Evolutionary conservation across 2,797 vertebrate species (phyloP).

Genomic region (Chloroceryle amazona): DNA sequence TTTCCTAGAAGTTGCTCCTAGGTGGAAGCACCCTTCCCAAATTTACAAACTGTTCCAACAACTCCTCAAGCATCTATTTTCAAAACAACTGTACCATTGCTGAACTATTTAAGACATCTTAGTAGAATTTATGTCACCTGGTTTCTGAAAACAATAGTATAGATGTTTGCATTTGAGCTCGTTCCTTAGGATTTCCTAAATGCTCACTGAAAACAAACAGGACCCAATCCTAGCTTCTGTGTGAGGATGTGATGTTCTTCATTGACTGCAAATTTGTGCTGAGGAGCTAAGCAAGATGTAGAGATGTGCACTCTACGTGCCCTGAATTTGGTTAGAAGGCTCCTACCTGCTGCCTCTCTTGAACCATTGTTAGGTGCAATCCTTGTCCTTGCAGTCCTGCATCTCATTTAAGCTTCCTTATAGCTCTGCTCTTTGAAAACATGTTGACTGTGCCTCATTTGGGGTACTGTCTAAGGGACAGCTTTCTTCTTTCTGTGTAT

Average conservation of each 20-base stretch:
- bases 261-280: not conserved
- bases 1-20: not conserved
- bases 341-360: not conserved
- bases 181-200: not conserved
- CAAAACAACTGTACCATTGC: not conserved
- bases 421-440: not conserved
- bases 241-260: not conserved
- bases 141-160: not conserved
- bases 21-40: not conserved
- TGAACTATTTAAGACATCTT: not conserved
- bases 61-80: not conserved
- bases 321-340: not conserved
- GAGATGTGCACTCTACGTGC: fast-evolving
- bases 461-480: not conserved
- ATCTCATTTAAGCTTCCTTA: not conserved
- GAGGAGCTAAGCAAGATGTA: not conserved
- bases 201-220: not conserved
- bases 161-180: not conserved
- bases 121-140: not conserved
- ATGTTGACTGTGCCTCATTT: not conserved
- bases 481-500: not conserved
- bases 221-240: not conserved
- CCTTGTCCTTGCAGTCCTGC: not conserved
- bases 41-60: not conserved
- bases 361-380: fast-evolving